These are phyloP conservation scores for Drosophila cognata DNA, from an alignment of 2,888 invertebrate species.

Conservation along the genomic window DNA sequence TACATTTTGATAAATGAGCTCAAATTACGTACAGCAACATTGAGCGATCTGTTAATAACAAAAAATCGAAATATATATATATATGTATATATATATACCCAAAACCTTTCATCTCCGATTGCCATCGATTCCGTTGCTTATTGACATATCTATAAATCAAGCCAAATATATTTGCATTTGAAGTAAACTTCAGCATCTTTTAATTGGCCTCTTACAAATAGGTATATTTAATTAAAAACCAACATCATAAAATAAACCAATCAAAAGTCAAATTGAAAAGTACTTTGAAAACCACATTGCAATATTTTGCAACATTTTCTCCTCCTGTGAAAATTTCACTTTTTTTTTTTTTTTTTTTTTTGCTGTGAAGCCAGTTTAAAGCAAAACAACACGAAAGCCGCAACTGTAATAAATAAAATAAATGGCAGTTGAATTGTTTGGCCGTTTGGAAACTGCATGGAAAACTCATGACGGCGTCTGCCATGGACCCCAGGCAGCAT, in stretches of 20 bases:
- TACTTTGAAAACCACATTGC: constrained; percentile 30
- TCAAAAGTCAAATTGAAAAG: constrained; percentile 27
- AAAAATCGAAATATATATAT: constrained; percentile 2
- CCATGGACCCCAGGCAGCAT: constrained; percentile 1
- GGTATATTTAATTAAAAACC: not conserved
- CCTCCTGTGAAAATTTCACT: constrained; percentile 75
- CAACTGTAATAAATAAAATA: constrained; percentile 71
- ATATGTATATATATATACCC: constrained; percentile 20
- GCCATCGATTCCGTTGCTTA: constrained; percentile 13
- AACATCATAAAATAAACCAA: constrained; percentile 23
- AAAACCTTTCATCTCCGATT: constrained; percentile 24
- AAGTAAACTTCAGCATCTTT: not conserved
- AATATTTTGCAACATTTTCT: constrained; percentile 72
- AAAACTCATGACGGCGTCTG: constrained; percentile 24
- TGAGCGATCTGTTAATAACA: constrained; percentile 36
- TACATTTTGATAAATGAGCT: constrained; percentile 64
- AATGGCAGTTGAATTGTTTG: constrained; percentile 70
- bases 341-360: constrained; percentile 57
- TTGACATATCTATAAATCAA: constrained; percentile 7
- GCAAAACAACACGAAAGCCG: constrained; percentile 37
- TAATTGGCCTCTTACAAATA: not conserved
- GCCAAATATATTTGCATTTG: not conserved
- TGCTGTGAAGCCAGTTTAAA: constrained; percentile 61
- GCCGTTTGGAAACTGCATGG: constrained; percentile 48
- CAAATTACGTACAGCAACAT: constrained; percentile 39